Base-by-base conservation (phyloP, 2,113 vertebrate genomes). In the Onychorhynchus coronatus region DNA sequence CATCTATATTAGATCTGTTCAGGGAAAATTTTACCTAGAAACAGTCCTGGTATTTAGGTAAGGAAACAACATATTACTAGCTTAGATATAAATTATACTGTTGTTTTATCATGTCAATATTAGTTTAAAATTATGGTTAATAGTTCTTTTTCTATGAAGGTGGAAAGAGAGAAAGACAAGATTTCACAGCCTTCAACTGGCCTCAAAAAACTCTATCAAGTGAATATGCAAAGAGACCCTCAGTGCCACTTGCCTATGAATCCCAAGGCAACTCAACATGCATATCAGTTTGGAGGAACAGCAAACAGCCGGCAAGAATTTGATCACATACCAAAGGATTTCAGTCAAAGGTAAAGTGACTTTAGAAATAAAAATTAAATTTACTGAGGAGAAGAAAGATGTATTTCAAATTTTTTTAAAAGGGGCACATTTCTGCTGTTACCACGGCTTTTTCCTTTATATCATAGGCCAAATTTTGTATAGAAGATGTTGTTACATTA, bases 231-330 rank as follows among this genome's bases (percentile, higher is more conserved):
- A 8, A 97, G 90, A 80, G 95, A 93, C 19, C 85, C 98, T 42
- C 97, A 98, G 22, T 99, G 99, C 89, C 97, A 97, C 59, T 97
- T 99, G 52, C 98, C 98, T 68, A 96, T 94, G 55, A 98, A 83
- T 44, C 99, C 99, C 41, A 98, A 94, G 91, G 97, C 98, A 18
- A 97, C 96, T 1, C 96, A 95, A 42, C 95, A 98, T 0, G 98
- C 98, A 1, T 98, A 99, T 86, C 98, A 98, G 47, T 99, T 99
- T 6, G 98, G 99, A 20, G 98, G 99, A 79, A 98, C 98, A 12
- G 98, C 98, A 91, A 98, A 99, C 96, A 99, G 99, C 94, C 98
- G 98, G 35, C 99, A 99, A 85, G 99, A 99, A 96, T 99, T 99
- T 95, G 93, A 98, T 46, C 93, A 98, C 49, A 50, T 99, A 82